Base-by-base conservation (phyloP, 1,140 invertebrate species). In the Oryctes rhinoceros region DNA sequence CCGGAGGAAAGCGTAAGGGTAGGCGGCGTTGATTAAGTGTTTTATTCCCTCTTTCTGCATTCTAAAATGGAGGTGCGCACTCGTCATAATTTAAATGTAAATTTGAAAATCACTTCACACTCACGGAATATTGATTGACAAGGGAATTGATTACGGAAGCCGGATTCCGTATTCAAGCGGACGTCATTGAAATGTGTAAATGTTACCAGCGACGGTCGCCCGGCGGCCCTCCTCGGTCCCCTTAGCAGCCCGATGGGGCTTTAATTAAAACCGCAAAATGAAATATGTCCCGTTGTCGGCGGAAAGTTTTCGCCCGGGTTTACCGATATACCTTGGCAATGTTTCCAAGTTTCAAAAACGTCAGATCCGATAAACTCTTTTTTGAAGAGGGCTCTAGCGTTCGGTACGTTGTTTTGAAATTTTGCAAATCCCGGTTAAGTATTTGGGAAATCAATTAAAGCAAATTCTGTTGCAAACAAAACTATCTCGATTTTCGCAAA, bases 61-160 rank as follows among this genome's bases (percentile, higher is more conserved):
- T 13, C 13, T 62, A 76, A 79, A 76, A 79, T 10, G 65, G 65
- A 71, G 65, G 20, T 71, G 35, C 65, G 78, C 78, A 81, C 80
- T 77, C 75, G 80, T 78, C 78, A 81, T 81, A 81, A 81, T 81
- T 81, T 81, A 81, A 81, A 81, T 81, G 80, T 81, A 81, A 81
- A 81, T 81, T 81, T 79, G 76, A 78, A 74, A 79, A 81, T 81
- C 80, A 79, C 80, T 81, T 79, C 78, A 79, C 79, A 81, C 67
- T 76, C 39, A 18, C 80, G 75, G 78, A 44, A 71, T 81, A 81
- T 81, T 81, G 80, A 81, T 81, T 81, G 80, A 81, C 80, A 81
- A 71, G 62, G 80, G 20, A 24, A 71, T 71, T 71, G 65, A 71
- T 71, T 71, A 7, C 65, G 65, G 65, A 71, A 71, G 24, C n/a